Evolutionary conservation across 2,888 invertebrate species (phyloP).

Genomic region (Altica lythri): DNA sequence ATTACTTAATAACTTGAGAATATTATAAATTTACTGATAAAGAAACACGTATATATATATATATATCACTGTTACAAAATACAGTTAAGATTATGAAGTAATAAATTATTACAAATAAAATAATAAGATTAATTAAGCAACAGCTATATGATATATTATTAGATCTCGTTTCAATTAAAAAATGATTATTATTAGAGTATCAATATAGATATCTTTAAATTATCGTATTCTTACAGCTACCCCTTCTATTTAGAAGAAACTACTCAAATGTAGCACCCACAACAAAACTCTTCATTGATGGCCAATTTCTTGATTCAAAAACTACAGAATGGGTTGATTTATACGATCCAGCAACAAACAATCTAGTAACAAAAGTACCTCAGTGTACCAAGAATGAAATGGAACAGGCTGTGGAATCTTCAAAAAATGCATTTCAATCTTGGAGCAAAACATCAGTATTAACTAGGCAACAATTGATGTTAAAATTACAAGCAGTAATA

Average conservation of each 20-base stretch:
- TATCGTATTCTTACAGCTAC: conserved; percentile 11
- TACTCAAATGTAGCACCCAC: conserved; percentile 62
- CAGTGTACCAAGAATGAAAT: conserved; percentile 88
- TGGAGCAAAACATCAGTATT: conserved; percentile 94
- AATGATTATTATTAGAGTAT: too few relatives aligned
- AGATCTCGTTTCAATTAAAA: too few relatives aligned
- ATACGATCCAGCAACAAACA: conserved; percentile 93
- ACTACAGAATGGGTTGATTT: conserved; percentile 93
- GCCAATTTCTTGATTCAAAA: conserved; percentile 91
- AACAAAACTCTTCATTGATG: conserved; percentile 93
- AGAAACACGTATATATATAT: too few relatives aligned
- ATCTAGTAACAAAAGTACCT: conserved; percentile 81
- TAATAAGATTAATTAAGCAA: too few relatives aligned
- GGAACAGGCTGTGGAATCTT: conserved; percentile 84
- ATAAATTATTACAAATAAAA: too few relatives aligned
- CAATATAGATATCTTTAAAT: too few relatives aligned
- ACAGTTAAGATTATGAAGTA: too few relatives aligned
- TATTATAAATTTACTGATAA: too few relatives aligned
- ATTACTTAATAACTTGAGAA: too few relatives aligned
- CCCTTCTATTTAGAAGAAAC: conserved; percentile 12
- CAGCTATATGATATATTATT: too few relatives aligned
- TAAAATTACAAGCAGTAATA: conserved; percentile 79
- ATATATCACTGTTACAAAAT: too few relatives aligned
- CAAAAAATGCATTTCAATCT: conserved; percentile 73
- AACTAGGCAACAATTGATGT: conserved; percentile 78